Percentiles rank a stretch among this genome's conserved stretches.
Conservation (phyloP, 1,140 invertebrate genomes). For the Meloidogyne floridensis region DNA sequence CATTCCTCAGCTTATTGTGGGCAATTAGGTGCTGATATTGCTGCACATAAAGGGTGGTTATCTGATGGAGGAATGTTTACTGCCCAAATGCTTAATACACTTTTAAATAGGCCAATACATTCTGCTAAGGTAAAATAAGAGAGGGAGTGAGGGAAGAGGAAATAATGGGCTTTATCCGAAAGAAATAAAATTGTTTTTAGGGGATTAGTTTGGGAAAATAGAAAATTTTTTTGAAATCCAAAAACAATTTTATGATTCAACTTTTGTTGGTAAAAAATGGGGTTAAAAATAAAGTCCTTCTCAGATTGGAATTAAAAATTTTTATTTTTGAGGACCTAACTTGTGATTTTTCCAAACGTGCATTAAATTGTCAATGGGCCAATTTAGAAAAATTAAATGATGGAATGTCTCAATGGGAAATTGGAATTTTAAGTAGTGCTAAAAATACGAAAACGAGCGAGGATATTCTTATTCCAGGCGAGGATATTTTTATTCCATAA, state of each 20-base stretch:
- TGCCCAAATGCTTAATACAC: slow-evolving; percentile 51
- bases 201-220: no score
- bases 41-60: not conserved
- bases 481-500: no score
- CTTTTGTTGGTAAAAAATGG: no score
- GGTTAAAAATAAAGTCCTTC: no score
- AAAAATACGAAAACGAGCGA: slow-evolving; percentile 48
- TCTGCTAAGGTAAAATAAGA: slow-evolving; percentile 46
- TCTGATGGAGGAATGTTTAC: slow-evolving; percentile 49
- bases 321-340: slow-evolving; percentile 53
- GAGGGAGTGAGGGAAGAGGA: slow-evolving; percentile 14
- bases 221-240: no score
- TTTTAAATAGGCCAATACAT: slow-evolving; percentile 52
- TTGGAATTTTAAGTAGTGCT: slow-evolving; percentile 50
- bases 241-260: no score
- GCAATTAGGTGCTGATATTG: not conserved
- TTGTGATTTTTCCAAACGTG: slow-evolving; percentile 59
- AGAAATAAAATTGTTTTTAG: not conserved
- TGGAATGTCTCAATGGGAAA: slow-evolving; percentile 50
- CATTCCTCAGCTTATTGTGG: slow-evolving; percentile 61
- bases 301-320: not conserved
- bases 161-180: no score
- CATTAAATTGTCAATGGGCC: slow-evolving; percentile 55
- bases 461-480: slow-evolving; percentile 46
- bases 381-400: slow-evolving; percentile 50